Base-by-base conservation (phyloP, 1,140 invertebrate genomes). In the Mycetomoellerius zeteki region DNA sequence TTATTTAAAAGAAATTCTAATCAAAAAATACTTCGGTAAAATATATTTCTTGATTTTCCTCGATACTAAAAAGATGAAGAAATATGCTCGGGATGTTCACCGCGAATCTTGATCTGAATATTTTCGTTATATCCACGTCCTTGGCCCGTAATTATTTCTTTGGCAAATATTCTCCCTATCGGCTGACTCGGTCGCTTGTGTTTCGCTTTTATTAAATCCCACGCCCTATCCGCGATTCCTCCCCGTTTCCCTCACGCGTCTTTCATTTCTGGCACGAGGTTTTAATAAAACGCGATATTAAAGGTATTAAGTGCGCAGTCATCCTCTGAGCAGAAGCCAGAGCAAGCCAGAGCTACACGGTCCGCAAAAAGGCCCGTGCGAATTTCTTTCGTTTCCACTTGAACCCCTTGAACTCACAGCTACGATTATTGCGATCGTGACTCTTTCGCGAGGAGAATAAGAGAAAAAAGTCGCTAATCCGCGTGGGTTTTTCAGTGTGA, bases 211-310 rank as follows among this genome's bases (percentile, higher is more conserved):
- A 90, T 87, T 89, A 90, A 90, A 86, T 75, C 77, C 58, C 76
- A 76, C 58, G 73, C 76, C 80, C 52, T 33, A 47, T 27, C 37
- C 77, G 47, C 47, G 64, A 56, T 43, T 78, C 37, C 69, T 24
- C n/a, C 21, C 33, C 33, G 24, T 21, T 58, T 16, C 6, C 19
- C 43, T 16, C 75, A 21, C 47, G n/a, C 62, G 30, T 56, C 50
- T 67, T 80, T 86, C 78, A 81, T 81, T 67, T 30, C 84, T 65
- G 69, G 58, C 43, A 78, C 81, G n/a, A 37, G 86, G 30, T 90
- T 91, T 91, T 91, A 91, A 91, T 91, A 91, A 91, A 91, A 91
- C 58, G 86, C 77, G 89, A 91, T 90, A 91, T 91, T 91, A 90
- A 91, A 91, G 89, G 58, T 86, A 91, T 88, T 91, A 91, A 90